Evolutionary conservation across 2,797 vertebrate species (phyloP), one percentile per base, ranked within the genome.

Genomic region (Myripristis murdjan): DNA sequence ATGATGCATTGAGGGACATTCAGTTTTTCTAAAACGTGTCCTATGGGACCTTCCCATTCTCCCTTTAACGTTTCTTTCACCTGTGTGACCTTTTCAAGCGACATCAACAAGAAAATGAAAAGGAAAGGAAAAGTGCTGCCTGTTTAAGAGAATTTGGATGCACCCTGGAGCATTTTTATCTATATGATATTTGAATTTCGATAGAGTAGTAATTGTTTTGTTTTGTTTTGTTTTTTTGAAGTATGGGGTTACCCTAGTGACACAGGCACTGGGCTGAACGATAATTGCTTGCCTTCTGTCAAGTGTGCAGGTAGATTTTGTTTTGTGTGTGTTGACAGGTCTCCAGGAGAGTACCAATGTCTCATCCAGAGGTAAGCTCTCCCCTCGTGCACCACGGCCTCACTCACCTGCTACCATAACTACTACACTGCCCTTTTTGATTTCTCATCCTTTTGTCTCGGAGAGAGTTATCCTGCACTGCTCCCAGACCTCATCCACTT

Each of bases 401-500:
- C 61, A 64, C 51, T 67, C 83, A 56, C 71, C 59, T 41, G 73
- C 87, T 89, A 84, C 81, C 83, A 72, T 81, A 84, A 88, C 89
- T 53, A 92, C 87, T 81, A 86, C 88, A 89, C 87, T 85, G 76
- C 91, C 86, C 95, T 92, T 95, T 96, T 92, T 90, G 70, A 89
- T 91, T 94, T 91, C 83, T 89, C 82, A 90, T 94, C 84, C 94
- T 96, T 92, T 94, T 89, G 93, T 95, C 90, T 94, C 75, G 89
- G 92, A 92, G 90, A 90, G 80, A 93, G 85, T 87, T 90, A 87
- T 94, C 91, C 93, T 81, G 94, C 92, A 90, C 83, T 73, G 85
- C 91, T 91, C 87, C 95, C 93, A 95, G 94, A 94, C 95, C 90
- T 97, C 96, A 98, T 96, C 96, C 95, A 96, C 93, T 96, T 96